Evolutionary conservation across 2,888 invertebrate genomes (phyloP), one percentile per base, ranked within the genome.

Genomic region (Drosophila cognata): DNA sequence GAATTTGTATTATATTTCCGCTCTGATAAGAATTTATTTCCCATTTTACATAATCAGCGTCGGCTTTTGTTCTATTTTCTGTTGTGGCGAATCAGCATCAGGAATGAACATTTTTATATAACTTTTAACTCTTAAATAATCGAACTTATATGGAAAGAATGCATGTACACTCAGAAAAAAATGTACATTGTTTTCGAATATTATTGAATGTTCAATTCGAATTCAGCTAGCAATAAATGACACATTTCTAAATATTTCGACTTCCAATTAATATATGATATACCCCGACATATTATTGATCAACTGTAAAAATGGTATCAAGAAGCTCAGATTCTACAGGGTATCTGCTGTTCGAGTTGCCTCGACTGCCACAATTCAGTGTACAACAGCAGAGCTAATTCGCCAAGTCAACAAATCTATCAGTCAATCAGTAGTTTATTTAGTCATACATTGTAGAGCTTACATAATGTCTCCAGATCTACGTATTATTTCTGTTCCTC

Each of bases 391-490:
- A 46, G 25, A 28, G 2, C 28, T 58, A 69, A 58, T 58, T 65
- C n/a, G 36, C 43, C 18, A 31, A 38, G 11, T 68, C 35, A 62
- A 38, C 31, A 50, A 50, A 3, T 43, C n/a, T 21, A 64, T 64
- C 53, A 48, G 41, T 33, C 38, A 25, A 29, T 50, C 28, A 43
- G n/a, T 28, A 28, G 13, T 10, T 29, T 36, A 51, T 10, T 50
- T 57, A 57, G 43, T 57, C 57, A 43, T 46, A 38, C 31, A 56
- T 21, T 36, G 18, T n/a, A 21, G 16, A 18, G 41, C 74, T 76
- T 76, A 71, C 64, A 58, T 76, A 76, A 74, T 60, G 31, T 29
- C 57, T 74, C 67, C 76, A 67, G 74, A 71, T 71, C 76, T 74
- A 61, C 61, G 71, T 70, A 55, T 48, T 31, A 41, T 11, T 33